Conservation (phyloP, 2,888 invertebrate genomes). For the Phrixothrix hirtus region DNA sequence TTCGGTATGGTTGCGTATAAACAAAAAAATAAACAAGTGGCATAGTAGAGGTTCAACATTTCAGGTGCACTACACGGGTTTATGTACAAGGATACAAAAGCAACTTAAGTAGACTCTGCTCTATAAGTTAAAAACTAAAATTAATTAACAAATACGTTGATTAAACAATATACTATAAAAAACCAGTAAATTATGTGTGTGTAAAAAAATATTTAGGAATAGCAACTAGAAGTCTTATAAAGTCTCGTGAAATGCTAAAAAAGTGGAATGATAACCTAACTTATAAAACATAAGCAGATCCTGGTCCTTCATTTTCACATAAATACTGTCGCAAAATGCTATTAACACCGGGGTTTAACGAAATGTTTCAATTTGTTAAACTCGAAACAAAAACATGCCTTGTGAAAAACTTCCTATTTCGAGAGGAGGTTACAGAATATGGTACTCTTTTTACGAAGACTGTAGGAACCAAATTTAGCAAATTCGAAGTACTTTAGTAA, state of each 20-base stretch:
- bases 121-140: conserved; percentile 50
- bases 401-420: too few relatives aligned
- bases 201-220: conserved; percentile 57
- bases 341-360: too few relatives aligned
- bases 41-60: conserved; percentile 48
- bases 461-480: too few relatives aligned
- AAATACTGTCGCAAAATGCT: conserved; percentile 50
- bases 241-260: conserved; percentile 50
- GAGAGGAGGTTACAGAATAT: too few relatives aligned
- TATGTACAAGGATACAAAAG: conserved; percentile 52
- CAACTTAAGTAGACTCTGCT: conserved; percentile 53
- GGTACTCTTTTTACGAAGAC: too few relatives aligned
- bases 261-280: conserved; percentile 54
- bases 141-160: conserved; percentile 58
- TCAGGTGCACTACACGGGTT: conserved; percentile 52
- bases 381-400: too few relatives aligned
- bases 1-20: conserved; percentile 51
- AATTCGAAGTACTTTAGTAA: too few relatives aligned
- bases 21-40: too few relatives aligned
- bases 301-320: conserved; percentile 49
- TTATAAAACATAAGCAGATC: conserved; percentile 42
- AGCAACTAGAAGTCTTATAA: conserved; percentile 55
- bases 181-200: conserved; percentile 41
- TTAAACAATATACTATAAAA: conserved; percentile 48
- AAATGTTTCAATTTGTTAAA: too few relatives aligned